These are phyloP conservation scores for Arenaria interpres DNA, from an alignment of 2,113 vertebrate species.

Conservation along the genomic window DNA sequence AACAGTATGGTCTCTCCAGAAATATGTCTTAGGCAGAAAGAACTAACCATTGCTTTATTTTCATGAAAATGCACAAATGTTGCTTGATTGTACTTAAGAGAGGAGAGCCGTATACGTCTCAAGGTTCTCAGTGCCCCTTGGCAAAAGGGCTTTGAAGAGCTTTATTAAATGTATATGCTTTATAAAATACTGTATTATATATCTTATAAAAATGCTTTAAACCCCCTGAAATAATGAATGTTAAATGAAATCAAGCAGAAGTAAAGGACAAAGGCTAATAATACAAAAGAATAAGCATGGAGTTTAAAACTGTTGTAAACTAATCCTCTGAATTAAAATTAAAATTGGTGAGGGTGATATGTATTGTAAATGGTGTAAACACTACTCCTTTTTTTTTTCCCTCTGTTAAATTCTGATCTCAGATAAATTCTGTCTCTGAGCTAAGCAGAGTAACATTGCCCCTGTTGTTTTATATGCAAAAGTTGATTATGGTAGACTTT, in stretches of 20 bases:
- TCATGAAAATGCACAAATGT: background rate
- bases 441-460: background rate
- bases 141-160: background rate
- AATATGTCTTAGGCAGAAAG: background rate
- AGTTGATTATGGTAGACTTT: background rate
- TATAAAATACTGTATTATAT: background rate
- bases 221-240: fast-evolving
- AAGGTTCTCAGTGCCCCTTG: background rate
- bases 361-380: background rate
- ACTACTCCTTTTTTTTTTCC: background rate
- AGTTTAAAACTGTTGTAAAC: background rate
- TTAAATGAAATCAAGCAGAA: background rate
- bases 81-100: background rate
- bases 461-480: background rate
- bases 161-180: background rate
- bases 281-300: background rate
- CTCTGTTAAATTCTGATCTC: background rate
- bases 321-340: background rate
- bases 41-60: background rate
- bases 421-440: background rate
- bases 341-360: background rate
- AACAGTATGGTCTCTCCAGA: background rate
- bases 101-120: background rate
- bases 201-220: background rate
- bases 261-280: background rate